Base-by-base conservation (phyloP, 2,797 vertebrate genomes). In the Hirundo rustica region DNA sequence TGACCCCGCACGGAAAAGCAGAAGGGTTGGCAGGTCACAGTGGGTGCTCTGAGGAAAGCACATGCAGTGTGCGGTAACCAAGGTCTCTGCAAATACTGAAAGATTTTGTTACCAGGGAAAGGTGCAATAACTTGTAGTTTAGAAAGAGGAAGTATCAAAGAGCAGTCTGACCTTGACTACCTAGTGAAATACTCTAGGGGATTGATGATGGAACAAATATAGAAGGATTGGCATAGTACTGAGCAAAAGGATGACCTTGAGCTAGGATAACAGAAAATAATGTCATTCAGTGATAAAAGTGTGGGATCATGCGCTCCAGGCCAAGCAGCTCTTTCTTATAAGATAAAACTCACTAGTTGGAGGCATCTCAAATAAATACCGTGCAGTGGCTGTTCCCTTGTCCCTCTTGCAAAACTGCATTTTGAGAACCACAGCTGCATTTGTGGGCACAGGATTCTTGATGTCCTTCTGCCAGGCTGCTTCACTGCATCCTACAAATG, bases 181-280 rank as follows among this genome's bases (percentile, higher is more conserved):
- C 8, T 78, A 40, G 26, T 47, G 34, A 89, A 72, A 67, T 67
- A 14, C 79, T 88, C 22, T 30, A 23, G 40, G 18, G 66, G 11
- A 16, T 47, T 58, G 25, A 44, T 22, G 30, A 4, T 75, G 30
- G 40, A 88, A 74, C 29, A 82, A n/a, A 68, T 68, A 20, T 11
- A 88, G 93, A 57, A 78, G 32, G 51, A 47, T 20, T 86, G 38
- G 54, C 22, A 2, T 55, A 75, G 25, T 36, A 17, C 42, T 55
- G 79, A 72, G 70, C n/a, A n/a, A 16, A 87, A 62, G 14, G 19
- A 45, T 90, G 73, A 89, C 95, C 96, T 95, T 96, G 94, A 83
- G 29, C 36, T 76, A 60, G 34, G 36, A n/a, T 64, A 80, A 22
- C 13, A 16, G 72, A 70, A 17, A 54, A 74, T 19, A 89, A 61